phyloP scores from a whole-genome alignment of 1,140 invertebrate species.

The Chironomus striatipennis region DNA sequence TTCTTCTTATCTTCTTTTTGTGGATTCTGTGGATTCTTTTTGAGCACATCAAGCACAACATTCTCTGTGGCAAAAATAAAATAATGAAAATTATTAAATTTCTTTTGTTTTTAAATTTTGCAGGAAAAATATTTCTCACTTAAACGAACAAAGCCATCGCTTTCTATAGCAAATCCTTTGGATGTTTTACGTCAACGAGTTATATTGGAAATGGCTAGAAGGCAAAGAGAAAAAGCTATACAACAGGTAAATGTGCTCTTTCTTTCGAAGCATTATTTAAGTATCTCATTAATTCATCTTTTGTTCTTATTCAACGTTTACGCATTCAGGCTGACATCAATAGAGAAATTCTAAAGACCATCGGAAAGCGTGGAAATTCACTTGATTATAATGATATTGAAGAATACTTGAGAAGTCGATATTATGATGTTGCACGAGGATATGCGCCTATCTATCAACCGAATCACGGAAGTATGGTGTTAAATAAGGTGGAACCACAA shows the following conservation, averaged over 20 bases:
- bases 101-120: not conserved
- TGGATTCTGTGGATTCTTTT: too few relatives aligned
- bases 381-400: conserved; percentile 11
- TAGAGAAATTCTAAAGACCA: conserved; percentile 39
- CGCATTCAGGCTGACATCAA: conserved; percentile 35
- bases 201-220: conserved; percentile 61
- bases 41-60: too few relatives aligned
- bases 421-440: not conserved
- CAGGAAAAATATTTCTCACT: conserved; percentile 33
- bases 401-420: conserved; percentile 10
- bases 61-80: not conserved
- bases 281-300: not conserved
- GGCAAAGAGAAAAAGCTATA: conserved; percentile 54
- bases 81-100: not conserved
- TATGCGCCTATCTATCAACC: conserved; percentile 2
- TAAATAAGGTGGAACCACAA: not conserved
- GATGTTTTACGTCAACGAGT: conserved; percentile 61
- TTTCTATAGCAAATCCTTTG: conserved; percentile 69
- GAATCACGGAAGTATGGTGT: not conserved
- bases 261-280: not conserved
- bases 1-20: too few relatives aligned
- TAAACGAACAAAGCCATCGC: conserved; percentile 54
- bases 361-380: conserved; percentile 39
- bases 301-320: not conserved
- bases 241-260: conserved; percentile 40